These are phyloP conservation scores for Aphidius colemani DNA, from an alignment of 2,888 invertebrate species.

Conservation along the genomic window DNA sequence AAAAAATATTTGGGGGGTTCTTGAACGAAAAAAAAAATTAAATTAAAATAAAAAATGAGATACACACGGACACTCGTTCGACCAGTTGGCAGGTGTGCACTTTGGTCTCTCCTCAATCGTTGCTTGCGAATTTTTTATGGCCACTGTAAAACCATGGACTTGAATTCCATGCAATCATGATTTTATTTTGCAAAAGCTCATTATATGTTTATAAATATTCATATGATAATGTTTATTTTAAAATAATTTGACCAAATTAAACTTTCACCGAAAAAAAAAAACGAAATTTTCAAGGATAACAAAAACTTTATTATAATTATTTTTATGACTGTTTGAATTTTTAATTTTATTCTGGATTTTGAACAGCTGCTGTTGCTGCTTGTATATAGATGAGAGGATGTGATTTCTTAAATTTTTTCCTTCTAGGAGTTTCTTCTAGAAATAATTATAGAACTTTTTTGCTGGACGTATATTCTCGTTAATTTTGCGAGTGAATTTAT, in stretches of 20 bases:
- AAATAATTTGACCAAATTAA: not conserved
- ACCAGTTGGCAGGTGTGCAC: constrained; percentile 25
- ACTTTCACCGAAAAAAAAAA: not conserved
- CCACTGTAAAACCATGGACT: constrained; percentile 17
- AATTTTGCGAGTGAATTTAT: too few species aligned
- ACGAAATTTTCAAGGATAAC: not conserved
- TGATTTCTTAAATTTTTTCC: too few species aligned
- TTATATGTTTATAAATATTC: not conserved
- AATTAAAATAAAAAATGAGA: not conserved
- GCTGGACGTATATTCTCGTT: too few species aligned
- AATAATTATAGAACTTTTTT: too few species aligned
- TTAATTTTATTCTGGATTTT: too few species aligned
- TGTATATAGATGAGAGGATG: not conserved
- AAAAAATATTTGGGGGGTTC: not conserved
- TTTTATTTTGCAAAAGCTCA: constrained; percentile 12
- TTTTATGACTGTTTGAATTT: not conserved
- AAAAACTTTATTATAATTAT: too few species aligned
- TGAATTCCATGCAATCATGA: constrained; percentile 18
- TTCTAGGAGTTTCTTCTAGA: too few species aligned
- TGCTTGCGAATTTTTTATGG: constrained; percentile 11
- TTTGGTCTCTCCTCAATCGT: constrained; percentile 2
- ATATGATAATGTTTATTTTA: not conserved
- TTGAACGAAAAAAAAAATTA: not conserved
- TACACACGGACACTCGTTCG: constrained; percentile 19
- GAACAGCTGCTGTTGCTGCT: too few species aligned